These are phyloP conservation scores for Sminthopsis crassicaudata DNA, from an alignment of 2,113 vertebrate genomes.

Conservation along the genomic window DNA sequence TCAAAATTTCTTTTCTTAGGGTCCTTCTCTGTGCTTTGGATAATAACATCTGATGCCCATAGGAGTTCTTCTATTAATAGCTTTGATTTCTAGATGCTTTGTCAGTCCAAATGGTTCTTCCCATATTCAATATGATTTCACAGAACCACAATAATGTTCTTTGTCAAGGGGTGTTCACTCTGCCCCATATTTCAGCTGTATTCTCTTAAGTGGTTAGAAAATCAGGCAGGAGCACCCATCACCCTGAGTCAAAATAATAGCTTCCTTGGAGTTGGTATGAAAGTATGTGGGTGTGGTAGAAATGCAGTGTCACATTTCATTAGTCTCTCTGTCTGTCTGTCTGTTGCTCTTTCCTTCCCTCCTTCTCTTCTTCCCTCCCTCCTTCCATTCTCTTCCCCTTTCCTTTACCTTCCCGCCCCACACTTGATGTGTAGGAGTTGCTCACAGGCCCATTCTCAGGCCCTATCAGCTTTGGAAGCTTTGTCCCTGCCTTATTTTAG, in stretches of 20 bases:
- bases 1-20: no score
- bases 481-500: background rate
- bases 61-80: accelerated
- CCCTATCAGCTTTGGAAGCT: background rate
- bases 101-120: background rate
- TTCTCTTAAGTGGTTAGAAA: background rate
- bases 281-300: background rate
- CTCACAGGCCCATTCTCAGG: background rate
- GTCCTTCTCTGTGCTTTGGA: background rate
- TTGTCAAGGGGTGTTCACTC: background rate
- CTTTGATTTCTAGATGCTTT: background rate
- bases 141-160: background rate
- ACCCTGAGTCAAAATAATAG: background rate
- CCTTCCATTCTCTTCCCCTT: no score
- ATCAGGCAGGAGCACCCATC: background rate
- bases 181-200: background rate
- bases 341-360: no score
- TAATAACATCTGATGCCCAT: accelerated
- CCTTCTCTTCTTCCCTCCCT: no score
- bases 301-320: background rate
- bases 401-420: background rate
- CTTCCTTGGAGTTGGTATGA: background rate
- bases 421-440: background rate
- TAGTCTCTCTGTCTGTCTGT: background rate
- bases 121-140: background rate